These are phyloP conservation scores for Rhagoletis pomonella DNA, from an alignment of 1,140 invertebrate genomes.

Conservation along the genomic window DNA sequence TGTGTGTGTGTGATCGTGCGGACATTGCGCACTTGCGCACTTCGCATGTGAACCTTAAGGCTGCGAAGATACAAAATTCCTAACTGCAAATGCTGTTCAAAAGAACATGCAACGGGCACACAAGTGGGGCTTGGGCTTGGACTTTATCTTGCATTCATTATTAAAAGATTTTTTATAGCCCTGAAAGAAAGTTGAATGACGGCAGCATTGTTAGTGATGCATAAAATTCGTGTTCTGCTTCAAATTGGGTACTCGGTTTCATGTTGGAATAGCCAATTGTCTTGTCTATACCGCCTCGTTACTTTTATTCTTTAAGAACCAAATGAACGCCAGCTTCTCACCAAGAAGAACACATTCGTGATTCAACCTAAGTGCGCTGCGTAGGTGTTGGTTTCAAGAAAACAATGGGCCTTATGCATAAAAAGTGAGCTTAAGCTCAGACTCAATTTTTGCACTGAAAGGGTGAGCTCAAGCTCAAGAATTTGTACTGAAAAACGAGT, in stretches of 20 bases:
- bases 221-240: background rate
- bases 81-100: conserved; percentile 48
- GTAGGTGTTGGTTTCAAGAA: no score
- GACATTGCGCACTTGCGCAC: conserved; percentile 51
- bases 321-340: no score
- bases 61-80: conserved; percentile 53
- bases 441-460: no score
- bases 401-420: no score
- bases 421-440: no score
- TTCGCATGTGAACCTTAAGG: conserved; percentile 50
- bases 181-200: conserved; percentile 45
- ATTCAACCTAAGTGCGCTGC: no score
- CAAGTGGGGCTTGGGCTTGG: conserved; percentile 49
- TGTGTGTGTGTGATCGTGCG: conserved; percentile 11
- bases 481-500: no score
- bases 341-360: no score
- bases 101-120: conserved; percentile 49
- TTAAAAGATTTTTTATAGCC: conserved; percentile 53
- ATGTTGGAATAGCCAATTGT: background rate
- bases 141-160: conserved; percentile 53
- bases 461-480: no score
- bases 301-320: no score
- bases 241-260: background rate
- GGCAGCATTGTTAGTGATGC: background rate
- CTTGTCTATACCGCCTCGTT: no score